Evolutionary conservation across 2,888 invertebrate genomes (phyloP), one percentile per base, ranked within the genome.

Genomic region (Tuberolachnus salignus): DNA sequence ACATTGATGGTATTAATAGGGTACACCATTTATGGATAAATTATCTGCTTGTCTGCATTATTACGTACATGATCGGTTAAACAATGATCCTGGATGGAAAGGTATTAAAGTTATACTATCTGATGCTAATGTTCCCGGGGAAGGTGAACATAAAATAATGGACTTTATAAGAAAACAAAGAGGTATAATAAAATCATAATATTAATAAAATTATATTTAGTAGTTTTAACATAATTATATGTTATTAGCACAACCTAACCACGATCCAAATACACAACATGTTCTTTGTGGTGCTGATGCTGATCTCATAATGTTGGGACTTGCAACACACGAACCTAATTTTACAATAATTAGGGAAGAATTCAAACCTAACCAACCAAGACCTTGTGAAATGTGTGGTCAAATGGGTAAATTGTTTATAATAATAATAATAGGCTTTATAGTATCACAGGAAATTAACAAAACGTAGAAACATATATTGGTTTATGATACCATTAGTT

Each of bases 81-180:
- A 97, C 85, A 96, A 88, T 85, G 94, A 98, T 85, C 94, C 97
- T 2, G 97, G 96, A 0, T 99, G 99, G 99, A 92, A 91, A 83
- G 91, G 92, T 57, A 91, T 99, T 81, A 96, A 97, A 86, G 93
- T 94, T 11, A 95, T 99, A 83, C 88, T 99, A n/a, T 98, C 98
- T 2, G 99, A 99, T 86, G 98, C 99, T 1, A 83, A 92, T 92
- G 92, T 94, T 3, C 97, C 98, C 1, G 98, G 98, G 0, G 98
- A 98, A 88, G 98, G 97, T 0, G 97, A 98, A 86, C 97, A 97
- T 85, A 98, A 98, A 80, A 96, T 98, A 81, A 98, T 98, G 98
- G 98, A 98, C 86, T 98, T 95, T 85, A 98, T 99, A 83, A 89
- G 99, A n/a, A 91, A 91, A 83, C 98, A 98, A 87, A 90, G 98